These are phyloP conservation scores for Balaeniceps rex DNA, from an alignment of 2,113 vertebrate species.

Conservation along the genomic window DNA sequence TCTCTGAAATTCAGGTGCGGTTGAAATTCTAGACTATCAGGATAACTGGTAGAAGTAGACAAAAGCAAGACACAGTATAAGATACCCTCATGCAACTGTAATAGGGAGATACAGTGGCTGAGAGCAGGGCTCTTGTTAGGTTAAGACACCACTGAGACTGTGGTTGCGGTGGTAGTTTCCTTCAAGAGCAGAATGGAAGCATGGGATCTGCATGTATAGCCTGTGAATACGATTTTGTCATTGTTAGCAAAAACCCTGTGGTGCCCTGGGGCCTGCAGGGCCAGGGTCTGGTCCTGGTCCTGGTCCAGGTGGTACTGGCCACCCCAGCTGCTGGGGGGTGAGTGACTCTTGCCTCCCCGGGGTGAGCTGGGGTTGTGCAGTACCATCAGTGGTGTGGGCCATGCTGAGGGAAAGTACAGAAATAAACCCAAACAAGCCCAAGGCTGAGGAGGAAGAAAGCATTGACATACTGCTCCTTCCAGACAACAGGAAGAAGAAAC, in stretches of 20 bases:
- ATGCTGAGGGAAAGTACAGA: neutral
- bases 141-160: neutral
- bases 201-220: neutral
- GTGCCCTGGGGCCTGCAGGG: neutral
- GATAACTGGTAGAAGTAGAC: neutral
- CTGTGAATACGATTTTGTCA: neutral
- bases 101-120: neutral
- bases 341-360: accelerated
- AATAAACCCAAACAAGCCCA: neutral
- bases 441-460: neutral
- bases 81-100: neutral
- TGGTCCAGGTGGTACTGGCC: neutral
- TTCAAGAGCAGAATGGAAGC: neutral
- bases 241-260: neutral
- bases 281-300: neutral
- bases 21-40: neutral
- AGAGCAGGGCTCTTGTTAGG: neutral
- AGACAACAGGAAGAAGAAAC: neutral
- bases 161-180: neutral
- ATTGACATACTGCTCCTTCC: neutral
- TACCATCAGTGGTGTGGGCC: accelerated
- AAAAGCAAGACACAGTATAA: neutral
- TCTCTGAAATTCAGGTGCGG: neutral
- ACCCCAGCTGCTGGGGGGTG: neutral
- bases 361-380: neutral